Evolutionary conservation across 2,113 vertebrate species (phyloP), one percentile per base, ranked within the genome.

Genomic region (Percina caprodes): DNA sequence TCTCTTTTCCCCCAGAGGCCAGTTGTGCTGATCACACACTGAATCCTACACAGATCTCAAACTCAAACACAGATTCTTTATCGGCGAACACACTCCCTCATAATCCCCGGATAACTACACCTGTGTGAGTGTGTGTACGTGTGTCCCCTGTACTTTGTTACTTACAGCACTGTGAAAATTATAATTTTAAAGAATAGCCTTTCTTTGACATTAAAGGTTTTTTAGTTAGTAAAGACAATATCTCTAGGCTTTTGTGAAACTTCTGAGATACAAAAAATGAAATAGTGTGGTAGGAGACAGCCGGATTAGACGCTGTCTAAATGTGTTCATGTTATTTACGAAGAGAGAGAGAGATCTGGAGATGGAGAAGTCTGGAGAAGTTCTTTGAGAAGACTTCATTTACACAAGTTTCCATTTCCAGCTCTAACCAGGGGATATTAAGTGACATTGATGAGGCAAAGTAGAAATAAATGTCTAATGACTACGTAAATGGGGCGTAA

Each of bases 11-110:
- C 65, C 82, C 86, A 69, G 74, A 73, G 81, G 83, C 86, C 87
- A 72, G 69, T 79, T 33, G 79, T 51, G 81, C 88, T 87, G 88
- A 92, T 94, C 89, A 88, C 76, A 89, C 90, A 82, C 80, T 42
- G 73, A 86, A 80, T 87, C 84, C 73, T 13, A 15, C 85, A 77
- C 82, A 78, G 85, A 93, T 93, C 92, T 88, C 76, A 91, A 92
- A 90, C 72, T 80, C 91, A 94, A 94, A 94, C 88, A 94, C 85
- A 74, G 85, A 89, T 91, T 86, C 87, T 92, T 92, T 94, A 93
- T 94, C 91, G 48, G 86, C 58, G 78, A 85, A 87, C 87, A 84
- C 93, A 92, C 89, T 88, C 80, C 56, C 85, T 49, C 86, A 63
- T 92, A 92, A 94, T 92, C 92, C 90, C 52, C 55, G 75, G 67